A percentile compares a stretch with the other conserved stretches of the same genome.
Conservation (phyloP, 1,140 invertebrate genomes). For the Coenobita brevimanus region DNA sequence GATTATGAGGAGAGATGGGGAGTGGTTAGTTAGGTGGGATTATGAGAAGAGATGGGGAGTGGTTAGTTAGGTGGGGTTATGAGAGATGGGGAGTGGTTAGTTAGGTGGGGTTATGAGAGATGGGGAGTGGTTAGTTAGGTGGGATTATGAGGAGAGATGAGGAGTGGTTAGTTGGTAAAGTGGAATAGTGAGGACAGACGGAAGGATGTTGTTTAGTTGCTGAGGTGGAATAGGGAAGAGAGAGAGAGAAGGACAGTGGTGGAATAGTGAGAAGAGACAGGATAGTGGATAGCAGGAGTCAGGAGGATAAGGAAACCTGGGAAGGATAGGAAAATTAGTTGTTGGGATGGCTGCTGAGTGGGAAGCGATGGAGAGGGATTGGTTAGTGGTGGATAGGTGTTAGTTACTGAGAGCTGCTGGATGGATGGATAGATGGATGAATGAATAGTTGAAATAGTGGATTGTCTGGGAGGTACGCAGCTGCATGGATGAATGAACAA, state of each 20-base stretch:
- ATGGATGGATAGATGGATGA: no score
- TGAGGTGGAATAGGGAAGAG: neutral
- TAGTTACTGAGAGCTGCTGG: neutral
- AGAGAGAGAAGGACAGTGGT: neutral
- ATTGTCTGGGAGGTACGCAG: no score
- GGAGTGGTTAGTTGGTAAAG: neutral
- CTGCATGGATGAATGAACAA: no score
- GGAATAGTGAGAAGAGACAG: neutral
- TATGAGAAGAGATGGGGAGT: neutral
- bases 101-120: neutral
- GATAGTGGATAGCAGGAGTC: no score
- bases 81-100: neutral
- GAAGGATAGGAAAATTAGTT: neutral
- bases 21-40: neutral
- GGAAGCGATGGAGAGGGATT: neutral
- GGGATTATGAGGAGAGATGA: neutral
- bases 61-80: no score
- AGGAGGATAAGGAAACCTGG: neutral
- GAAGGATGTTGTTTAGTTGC: neutral
- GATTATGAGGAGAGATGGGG: no score
- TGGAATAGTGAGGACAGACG: neutral
- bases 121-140: neutral
- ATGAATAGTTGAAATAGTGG: no score
- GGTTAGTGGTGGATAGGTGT: neutral
- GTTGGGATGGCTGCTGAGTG: no score